phyloP scores from a whole-genome alignment of 2,113 vertebrate genomes.

The Geococcyx californianus region DNA sequence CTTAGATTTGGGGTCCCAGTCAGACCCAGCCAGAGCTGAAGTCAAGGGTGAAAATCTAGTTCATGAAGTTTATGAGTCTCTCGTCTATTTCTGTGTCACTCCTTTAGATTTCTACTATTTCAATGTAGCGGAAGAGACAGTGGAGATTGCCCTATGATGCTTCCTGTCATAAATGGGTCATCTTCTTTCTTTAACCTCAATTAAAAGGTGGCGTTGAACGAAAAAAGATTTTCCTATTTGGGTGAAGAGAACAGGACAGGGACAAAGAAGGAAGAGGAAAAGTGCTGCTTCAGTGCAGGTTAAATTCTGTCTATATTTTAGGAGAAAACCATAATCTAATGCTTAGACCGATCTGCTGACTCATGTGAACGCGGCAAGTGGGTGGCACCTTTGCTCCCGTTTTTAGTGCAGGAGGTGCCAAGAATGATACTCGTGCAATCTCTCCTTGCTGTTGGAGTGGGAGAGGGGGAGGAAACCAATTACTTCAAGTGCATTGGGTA shows the following conservation, averaged over 20 bases:
- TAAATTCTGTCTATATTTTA: background rate
- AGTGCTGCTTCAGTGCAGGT: background rate
- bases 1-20: background rate
- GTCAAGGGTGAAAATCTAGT: background rate
- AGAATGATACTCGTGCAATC: constrained; percentile 28
- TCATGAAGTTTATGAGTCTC: background rate
- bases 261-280: background rate
- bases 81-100: background rate
- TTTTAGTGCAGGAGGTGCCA: background rate
- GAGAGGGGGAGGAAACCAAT: background rate
- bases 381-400: background rate
- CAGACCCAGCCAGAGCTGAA: background rate
- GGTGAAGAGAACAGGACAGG: background rate
- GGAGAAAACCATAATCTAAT: background rate
- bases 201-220: background rate
- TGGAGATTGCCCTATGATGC: background rate
- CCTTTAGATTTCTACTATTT: background rate
- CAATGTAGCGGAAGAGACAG: background rate
- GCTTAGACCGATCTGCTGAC: background rate
- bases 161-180: background rate
- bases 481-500: background rate
- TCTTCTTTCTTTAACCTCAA: background rate
- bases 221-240: background rate
- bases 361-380: background rate
- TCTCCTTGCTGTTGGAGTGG: background rate